A percentile compares a stretch with the other conserved stretches of the same genome.
Evolutionary conservation across 2,797 vertebrate species (phyloP).

Genomic region (Rhinatrema bivittatum): DNA sequence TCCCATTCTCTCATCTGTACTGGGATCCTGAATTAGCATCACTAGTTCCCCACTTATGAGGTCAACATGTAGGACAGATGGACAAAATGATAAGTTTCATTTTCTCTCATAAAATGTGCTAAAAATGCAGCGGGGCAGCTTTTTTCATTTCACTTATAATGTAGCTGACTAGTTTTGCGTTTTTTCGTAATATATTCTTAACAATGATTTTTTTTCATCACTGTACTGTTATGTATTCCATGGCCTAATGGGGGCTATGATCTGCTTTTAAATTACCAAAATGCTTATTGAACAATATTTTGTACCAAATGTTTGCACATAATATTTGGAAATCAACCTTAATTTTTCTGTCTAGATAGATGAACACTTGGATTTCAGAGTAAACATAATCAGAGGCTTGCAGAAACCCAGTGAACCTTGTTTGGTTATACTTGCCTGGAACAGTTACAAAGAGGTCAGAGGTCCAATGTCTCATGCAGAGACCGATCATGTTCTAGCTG

Average conservation of each 20-base stretch:
- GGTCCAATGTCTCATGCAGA: conserved; percentile 62
- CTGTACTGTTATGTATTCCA: conserved; percentile 34
- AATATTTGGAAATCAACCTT: conserved; percentile 65
- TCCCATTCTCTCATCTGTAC: too few relatives aligned
- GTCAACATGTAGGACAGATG: too few relatives aligned
- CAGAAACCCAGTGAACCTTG: conserved; percentile 62
- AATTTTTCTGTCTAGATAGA: conserved; percentile 61
- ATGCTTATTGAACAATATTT: conserved; percentile 60
- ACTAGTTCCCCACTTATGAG: too few relatives aligned
- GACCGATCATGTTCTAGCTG: conserved; percentile 73
- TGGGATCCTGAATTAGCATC: too few relatives aligned
- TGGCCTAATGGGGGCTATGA: conserved; percentile 57
- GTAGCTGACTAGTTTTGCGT: too few relatives aligned
- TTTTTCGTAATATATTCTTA: conserved; percentile 26
- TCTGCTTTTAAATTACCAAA: conserved; percentile 62
- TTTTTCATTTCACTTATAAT: too few relatives aligned
- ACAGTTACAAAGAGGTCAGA: conserved; percentile 68
- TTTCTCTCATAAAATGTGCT: too few relatives aligned
- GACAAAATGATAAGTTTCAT: too few relatives aligned
- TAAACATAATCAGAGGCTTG: conserved; percentile 72
- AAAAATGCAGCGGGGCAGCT: too few relatives aligned
- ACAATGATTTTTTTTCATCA: conserved; percentile 44
- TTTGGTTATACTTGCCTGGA: conserved; percentile 67
- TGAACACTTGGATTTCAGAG: conserved; percentile 62
- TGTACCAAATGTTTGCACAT: conserved; percentile 61